These are phyloP conservation scores for Apamea sordens DNA, from an alignment of 2,888 invertebrate species.

Conservation along the genomic window DNA sequence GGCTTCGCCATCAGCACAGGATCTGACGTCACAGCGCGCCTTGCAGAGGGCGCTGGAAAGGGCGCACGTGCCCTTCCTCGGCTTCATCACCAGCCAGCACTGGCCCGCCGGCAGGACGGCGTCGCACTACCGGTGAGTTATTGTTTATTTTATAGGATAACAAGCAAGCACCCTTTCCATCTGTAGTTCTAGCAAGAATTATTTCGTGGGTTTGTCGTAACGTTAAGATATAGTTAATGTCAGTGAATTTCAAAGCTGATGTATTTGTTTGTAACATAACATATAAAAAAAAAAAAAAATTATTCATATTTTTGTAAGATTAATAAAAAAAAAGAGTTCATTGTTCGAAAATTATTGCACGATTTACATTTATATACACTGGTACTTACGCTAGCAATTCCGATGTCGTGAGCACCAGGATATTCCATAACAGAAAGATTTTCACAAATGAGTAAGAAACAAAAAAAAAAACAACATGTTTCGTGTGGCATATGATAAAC, in stretches of 20 bases:
- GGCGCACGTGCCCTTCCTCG: slow-evolving; percentile 89
- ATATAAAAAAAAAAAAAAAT: background rate
- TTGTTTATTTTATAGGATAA: too few species aligned
- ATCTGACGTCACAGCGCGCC: slow-evolving; percentile 92
- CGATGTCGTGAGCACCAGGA: background rate
- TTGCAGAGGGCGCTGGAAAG: slow-evolving; percentile 85
- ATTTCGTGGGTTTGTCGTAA: background rate
- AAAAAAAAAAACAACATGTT: background rate
- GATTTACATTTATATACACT: background rate
- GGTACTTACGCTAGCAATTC: background rate
- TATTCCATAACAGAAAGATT: background rate
- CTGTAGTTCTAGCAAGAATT: background rate
- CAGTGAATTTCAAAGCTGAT: background rate
- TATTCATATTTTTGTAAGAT: background rate
- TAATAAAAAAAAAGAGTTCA: background rate
- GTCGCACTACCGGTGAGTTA: slow-evolving; percentile 86
- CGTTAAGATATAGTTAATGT: background rate
- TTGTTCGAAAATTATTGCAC: background rate
- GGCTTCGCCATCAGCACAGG: slow-evolving; percentile 92
- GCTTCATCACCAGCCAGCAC: slow-evolving; percentile 92
- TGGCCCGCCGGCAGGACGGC: slow-evolving; percentile 88
- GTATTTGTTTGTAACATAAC: background rate
- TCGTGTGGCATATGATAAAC: background rate
- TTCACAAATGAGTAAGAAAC: background rate
- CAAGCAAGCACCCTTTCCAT: background rate